A percentile compares a stretch with the other conserved stretches of the same genome.
Conservation (phyloP, 2,113 vertebrate genomes). For the Carassius carassius region DNA sequence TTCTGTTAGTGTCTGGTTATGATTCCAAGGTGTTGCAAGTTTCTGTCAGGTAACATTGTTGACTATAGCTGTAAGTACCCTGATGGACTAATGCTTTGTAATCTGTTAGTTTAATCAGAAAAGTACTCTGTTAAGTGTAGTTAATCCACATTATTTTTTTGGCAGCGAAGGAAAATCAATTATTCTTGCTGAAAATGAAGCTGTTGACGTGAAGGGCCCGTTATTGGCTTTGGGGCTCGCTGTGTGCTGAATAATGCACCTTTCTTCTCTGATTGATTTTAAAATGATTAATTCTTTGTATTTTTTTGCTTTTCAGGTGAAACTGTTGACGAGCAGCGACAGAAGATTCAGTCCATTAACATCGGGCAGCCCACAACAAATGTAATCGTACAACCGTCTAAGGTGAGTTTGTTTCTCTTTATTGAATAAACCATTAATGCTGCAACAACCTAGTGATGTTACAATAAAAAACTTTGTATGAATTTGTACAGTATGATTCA, state of each 20-base stretch:
- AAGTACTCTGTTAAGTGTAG: constrained; percentile 66
- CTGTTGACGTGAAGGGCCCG: not conserved
- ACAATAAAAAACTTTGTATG: not conserved
- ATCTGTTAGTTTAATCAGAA: constrained; percentile 70
- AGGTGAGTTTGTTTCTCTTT: constrained; percentile 72
- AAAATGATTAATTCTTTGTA: not conserved
- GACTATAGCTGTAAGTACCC: constrained; percentile 62
- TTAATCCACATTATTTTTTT: constrained; percentile 71
- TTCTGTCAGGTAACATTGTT: not conserved
- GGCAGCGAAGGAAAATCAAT: not conserved
- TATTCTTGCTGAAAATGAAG: not conserved
- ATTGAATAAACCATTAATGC: not conserved
- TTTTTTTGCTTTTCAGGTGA: constrained; percentile 76
- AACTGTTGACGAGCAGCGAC: constrained; percentile 75
- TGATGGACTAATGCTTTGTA: constrained; percentile 64
- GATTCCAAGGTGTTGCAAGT: constrained; percentile 16
- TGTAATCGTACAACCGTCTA: constrained; percentile 70
- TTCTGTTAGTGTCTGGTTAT: not conserved
- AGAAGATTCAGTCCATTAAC: constrained; percentile 65
- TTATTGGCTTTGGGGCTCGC: not conserved
- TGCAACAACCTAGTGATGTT: not conserved
- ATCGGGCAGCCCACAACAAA: constrained; percentile 65
- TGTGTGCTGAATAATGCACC: not conserved
- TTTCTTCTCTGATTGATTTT: not conserved
- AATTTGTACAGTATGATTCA: not conserved